Evolutionary conservation across 2,888 invertebrate species (phyloP), one percentile per base, ranked within the genome.

Genomic region (Lasioglossum marginatum): DNA sequence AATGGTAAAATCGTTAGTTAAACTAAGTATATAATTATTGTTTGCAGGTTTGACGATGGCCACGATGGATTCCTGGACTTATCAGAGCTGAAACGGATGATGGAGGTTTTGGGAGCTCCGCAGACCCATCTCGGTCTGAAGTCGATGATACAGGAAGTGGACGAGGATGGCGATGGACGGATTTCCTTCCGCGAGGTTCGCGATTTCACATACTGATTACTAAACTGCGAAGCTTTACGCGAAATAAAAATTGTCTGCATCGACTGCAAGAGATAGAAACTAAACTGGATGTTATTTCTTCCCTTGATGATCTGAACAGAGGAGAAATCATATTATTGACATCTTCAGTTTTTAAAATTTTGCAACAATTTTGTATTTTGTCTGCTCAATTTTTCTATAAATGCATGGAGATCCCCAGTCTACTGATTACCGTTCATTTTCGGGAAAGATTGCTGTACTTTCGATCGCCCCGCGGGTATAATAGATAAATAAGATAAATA

Each of bases 111-210:
- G 81, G 98, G 98, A 16, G 99, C 98, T 2, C 99, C 99, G 23
- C 99, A 99, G 95, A 99, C 99, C 0, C 99, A 99, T 95, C 96
- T 99, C 79, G 98, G 98, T 0, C 96, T 99, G 43, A 99, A 99
- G 95, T 97, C 97, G 60, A 99, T 99, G 99, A 99, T 99, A 93
- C 97, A 97, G 86, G 98, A 98, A 95, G 98, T 98, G 6, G 98
- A 98, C 94, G 98, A 98, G 94, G 98, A 98, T 93, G 96, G 97
- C 63, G 98, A 98, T 95, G 97, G 97, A 87, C 97, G 97, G 94
- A 98, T 99, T 92, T 98, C 98, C 92, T 99, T 99, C 95, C 97
- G 99, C 93, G 99, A 99, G 96, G 97, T 97, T 87, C 57, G 87
- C 82, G 37, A 83, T 83, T 77, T 77, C 79, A 14, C 63, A n/a